These are phyloP conservation scores for Melanotaenia nigrans DNA, from an alignment of 2,797 vertebrate genomes.

Conservation along the genomic window DNA sequence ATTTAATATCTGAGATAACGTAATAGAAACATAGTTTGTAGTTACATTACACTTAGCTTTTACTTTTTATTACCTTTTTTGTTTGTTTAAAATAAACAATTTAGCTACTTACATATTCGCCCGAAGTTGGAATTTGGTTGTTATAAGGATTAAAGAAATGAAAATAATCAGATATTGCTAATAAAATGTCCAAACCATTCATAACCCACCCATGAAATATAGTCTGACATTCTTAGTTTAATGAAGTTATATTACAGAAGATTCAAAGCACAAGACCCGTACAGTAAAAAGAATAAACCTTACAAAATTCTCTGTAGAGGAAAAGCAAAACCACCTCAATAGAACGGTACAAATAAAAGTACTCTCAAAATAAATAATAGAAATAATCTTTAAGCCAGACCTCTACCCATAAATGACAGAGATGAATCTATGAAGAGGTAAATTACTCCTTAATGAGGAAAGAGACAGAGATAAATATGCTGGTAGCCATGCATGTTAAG, in stretches of 20 bases:
- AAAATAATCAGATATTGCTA: not conserved
- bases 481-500: slow-evolving; percentile 28
- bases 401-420: not conserved
- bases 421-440: not conserved
- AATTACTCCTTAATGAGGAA: not conserved
- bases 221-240: slow-evolving; percentile 47
- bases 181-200: not conserved
- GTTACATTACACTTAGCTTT: too few relatives aligned
- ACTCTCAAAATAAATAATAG: not conserved
- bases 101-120: too few relatives aligned
- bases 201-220: not conserved
- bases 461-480: slow-evolving; percentile 10
- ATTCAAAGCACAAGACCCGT: slow-evolving; percentile 2
- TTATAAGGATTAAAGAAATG: not conserved
- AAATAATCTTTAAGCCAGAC: not conserved
- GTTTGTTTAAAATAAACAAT: too few relatives aligned
- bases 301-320: slow-evolving; percentile 28
- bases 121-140: not conserved
- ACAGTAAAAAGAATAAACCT: slow-evolving; percentile 35
- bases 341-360: slow-evolving; percentile 4
- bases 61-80: too few relatives aligned
- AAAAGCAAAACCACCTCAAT: slow-evolving; percentile 14
- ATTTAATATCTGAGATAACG: too few relatives aligned
- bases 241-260: slow-evolving; percentile 37
- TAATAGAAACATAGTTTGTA: too few relatives aligned